Evolutionary conservation across 2,888 invertebrate species (phyloP), one percentile per base, ranked within the genome.

Genomic region (Cremastinae sp.): DNA sequence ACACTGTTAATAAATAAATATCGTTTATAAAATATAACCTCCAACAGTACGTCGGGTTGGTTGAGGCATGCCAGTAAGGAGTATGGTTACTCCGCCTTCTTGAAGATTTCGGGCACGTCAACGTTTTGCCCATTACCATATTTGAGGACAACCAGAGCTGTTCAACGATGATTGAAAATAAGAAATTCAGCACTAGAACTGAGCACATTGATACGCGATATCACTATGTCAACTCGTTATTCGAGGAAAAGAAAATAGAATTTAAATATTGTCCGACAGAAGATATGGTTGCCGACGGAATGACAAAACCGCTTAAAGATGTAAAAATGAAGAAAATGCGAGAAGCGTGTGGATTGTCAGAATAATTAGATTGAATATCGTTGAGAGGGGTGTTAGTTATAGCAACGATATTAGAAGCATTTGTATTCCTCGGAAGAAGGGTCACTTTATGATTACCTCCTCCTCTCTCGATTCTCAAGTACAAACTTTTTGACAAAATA

Each of bases 91-190:
- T 66, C 8, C 47, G 62, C 35, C 16, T 84, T 41, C 12, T 82
- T 28, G 14, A 78, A 22, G 79, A 81, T 74, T 56, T 83, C 51
- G 45, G 51, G 12, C 39, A 64, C 20, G 12, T 14, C 8, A 20
- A 75, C 49, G 41, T 64, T 58, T 10, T 43, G 10, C 71, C 79
- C 7, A 78, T 58, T 0, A 69, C 49, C 1, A 80, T 84, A 1
- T 77, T 64, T 49, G 83, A 84, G 62, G 83, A 84, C 43, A 82
- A 84, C 58, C 79, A 84, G 66, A 80, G 83, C 28, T 82, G 83
- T 47, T 20, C 82, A n/a, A 78, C 81, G 10, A 9, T 81, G 1
- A 71, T 81, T 10, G 41, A 66, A 9, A 73, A 78, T 7, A 68
- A 79, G 9, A 78, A 72, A 28, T 66, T 78, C 1, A 79, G 79